phyloP scores from a whole-genome alignment of 2,888 invertebrate genomes.

The Brachyptera putata region DNA sequence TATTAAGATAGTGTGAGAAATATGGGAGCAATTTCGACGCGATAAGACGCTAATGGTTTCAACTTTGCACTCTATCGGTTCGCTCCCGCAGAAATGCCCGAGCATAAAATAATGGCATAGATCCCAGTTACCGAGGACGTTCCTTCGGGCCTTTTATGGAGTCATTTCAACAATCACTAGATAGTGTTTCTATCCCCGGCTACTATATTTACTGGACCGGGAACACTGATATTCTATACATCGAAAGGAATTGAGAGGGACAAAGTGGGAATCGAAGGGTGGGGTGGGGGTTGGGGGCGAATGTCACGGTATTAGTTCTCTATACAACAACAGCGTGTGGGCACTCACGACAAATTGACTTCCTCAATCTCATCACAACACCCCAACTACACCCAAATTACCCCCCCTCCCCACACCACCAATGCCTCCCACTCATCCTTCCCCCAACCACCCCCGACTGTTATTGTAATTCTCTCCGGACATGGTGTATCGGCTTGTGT shows the following conservation, averaged over 20 bases:
- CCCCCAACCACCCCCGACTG: slow-evolving; percentile 2
- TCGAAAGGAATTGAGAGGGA: background rate
- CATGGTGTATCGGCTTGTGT: background rate
- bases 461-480: slow-evolving; percentile 23
- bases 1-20: slow-evolving; percentile 48
- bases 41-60: slow-evolving; percentile 56
- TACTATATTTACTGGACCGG: slow-evolving; percentile 4
- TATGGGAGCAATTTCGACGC: slow-evolving; percentile 50
- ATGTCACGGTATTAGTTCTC: slow-evolving; percentile 8
- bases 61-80: slow-evolving; percentile 55
- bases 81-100: slow-evolving; percentile 33
- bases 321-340: slow-evolving; percentile 25
- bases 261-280: background rate
- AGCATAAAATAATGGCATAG: slow-evolving; percentile 32
- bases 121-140: slow-evolving; percentile 6
- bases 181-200: background rate
- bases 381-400: slow-evolving; percentile 15
- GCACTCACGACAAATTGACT: slow-evolving; percentile 34
- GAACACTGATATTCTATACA: slow-evolving; percentile 11
- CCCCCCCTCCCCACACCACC: slow-evolving; percentile 2
- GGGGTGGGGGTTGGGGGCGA: background rate
- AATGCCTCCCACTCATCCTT: background rate
- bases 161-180: slow-evolving; percentile 28
- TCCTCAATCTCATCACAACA: slow-evolving; percentile 23
- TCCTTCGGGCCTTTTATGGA: slow-evolving; percentile 23